phyloP scores from a whole-genome alignment of 2,113 vertebrate genomes.

The Herpetotheres cachinnans region DNA sequence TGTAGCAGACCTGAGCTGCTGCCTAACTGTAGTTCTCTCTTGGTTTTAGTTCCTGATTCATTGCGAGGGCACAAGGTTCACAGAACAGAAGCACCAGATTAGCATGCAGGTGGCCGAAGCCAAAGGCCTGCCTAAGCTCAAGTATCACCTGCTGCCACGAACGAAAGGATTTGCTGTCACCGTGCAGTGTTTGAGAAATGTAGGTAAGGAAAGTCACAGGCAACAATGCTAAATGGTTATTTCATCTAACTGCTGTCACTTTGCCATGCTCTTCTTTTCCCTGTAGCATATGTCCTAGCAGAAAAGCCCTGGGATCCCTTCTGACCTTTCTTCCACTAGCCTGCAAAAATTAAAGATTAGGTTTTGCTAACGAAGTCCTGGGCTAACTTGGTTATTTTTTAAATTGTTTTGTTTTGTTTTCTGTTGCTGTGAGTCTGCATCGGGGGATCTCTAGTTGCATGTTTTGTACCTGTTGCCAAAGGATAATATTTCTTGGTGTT shows the following conservation, averaged over 20 bases:
- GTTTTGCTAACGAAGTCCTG: background rate
- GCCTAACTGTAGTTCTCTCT: background rate
- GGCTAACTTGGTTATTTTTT: background rate
- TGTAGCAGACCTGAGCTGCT: background rate
- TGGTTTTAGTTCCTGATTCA: constrained; percentile 88
- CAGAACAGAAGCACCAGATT: constrained; percentile 89
- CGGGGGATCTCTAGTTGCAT: background rate
- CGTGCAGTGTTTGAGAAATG: constrained; percentile 90
- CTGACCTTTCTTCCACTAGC: background rate
- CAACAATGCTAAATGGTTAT: background rate
- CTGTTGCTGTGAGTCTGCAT: background rate
- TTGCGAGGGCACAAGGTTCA: constrained; percentile 96
- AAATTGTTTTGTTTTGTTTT: background rate
- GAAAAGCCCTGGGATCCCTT: background rate
- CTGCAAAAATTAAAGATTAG: background rate
- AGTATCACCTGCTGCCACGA: constrained; percentile 92
- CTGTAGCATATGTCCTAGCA: background rate
- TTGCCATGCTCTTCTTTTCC: background rate
- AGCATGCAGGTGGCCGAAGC: constrained; percentile 96
- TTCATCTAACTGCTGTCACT: background rate
- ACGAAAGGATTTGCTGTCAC: constrained; percentile 94
- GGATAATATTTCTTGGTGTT: background rate
- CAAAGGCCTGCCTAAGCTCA: constrained; percentile 93
- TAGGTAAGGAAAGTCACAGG: constrained; percentile 80
- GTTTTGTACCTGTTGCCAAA: background rate